Base-by-base conservation (phyloP, 2,113 vertebrate genomes). In the Budorcas taxicolor region DNA sequence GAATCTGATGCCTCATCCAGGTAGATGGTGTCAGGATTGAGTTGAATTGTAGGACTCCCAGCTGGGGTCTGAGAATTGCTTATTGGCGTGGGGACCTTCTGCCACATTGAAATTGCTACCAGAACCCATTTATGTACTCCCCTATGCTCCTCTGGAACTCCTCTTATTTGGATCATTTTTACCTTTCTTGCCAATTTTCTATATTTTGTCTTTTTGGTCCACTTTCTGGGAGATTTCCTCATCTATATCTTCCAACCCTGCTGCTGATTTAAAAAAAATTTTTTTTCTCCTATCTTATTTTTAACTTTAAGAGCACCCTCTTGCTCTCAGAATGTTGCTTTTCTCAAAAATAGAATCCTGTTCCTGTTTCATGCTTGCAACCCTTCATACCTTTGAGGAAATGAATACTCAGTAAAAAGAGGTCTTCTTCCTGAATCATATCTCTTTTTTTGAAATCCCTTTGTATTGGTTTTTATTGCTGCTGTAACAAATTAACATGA, bases 291-390 rank as follows among this genome's bases (percentile, higher is more conserved):
- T 71, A n/a, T 93, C 55, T 17, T 88, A 95, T 95, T 97, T 96
- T 97, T 95, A 96, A 97, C 87, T 96, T 95, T 40, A 87, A 91
- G 90, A 90, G 71, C 45, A 93, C 83, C 93, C 80, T 87, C n/a
- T 96, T 94, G 94, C 82, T 96, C 84, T 91, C 71, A 74, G 81
- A 94, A 90, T 93, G 87, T 91, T 95, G 87, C 90, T 94, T 96
- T 97, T 90, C 95, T 96, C 64, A 91, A 97, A 97, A 96, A 89
- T 91, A 97, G 92, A 96, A 80, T 83, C 43, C 71, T 16, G 33
- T 95, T 96, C 55, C 43, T 94, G 74, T 84, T 96, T 90, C n/a
- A 19, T 62, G 78, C 84, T 91, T 97, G 82, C 55, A 92, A 45
- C 82, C 50, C 57, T 94, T 97, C 67, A 87, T 91, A 90, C 80